These are phyloP conservation scores for Nephrotoma guestfalica DNA, from an alignment of 2,888 invertebrate genomes.

Conservation along the genomic window DNA sequence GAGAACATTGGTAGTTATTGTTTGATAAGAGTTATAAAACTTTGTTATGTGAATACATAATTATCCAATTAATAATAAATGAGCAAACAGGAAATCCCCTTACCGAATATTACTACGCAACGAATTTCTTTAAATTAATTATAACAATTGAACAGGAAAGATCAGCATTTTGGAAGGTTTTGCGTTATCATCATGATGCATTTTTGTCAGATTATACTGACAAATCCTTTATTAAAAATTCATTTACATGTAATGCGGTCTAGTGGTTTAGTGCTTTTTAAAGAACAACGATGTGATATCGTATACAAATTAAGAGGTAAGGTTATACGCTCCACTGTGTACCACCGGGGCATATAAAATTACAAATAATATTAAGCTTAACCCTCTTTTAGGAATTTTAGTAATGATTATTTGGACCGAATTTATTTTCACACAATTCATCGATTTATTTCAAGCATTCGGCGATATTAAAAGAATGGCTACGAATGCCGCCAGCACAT, in stretches of 20 bases:
- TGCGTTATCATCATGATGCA: neutral
- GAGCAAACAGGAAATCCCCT: no score
- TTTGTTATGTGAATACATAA: no score
- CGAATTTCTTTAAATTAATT: no score
- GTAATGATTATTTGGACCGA: neutral
- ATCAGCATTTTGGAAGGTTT: no score
- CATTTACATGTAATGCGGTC: neutral
- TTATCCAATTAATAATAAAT: no score
- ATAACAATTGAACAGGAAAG: no score
- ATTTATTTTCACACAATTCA: neutral
- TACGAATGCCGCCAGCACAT: neutral
- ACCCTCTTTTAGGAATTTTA: neutral
- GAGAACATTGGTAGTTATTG: no score
- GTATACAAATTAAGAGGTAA: neutral
- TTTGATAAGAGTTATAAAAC: no score
- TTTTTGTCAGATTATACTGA: neutral
- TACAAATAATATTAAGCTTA: neutral
- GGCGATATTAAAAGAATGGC: neutral
- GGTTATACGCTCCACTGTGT: neutral
- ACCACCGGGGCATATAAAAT: no score
- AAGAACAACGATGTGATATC: neutral
- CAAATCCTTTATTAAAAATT: neutral
- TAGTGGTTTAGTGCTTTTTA: neutral
- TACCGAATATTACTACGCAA: no score
- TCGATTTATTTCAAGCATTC: neutral